A percentile compares a stretch with the other conserved stretches of the same genome.
Conservation (phyloP, 2,113 vertebrate genomes). For the Daubentonia madagascariensis region DNA sequence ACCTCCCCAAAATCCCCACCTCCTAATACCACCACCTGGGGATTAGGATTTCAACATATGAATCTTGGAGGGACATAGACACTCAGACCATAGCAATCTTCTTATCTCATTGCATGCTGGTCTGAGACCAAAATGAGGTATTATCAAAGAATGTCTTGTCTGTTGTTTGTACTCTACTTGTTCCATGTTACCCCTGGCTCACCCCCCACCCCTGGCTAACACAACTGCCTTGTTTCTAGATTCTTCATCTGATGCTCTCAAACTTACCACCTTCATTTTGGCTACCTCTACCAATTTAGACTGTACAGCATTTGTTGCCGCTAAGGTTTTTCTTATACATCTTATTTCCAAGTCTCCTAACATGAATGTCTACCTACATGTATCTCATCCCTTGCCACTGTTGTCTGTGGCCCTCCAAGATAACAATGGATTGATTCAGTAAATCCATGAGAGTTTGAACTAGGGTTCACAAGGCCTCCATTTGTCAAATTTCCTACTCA, state of each 20-base stretch:
- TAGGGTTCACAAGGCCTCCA: not conserved
- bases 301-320: not conserved
- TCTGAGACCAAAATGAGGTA: not conserved
- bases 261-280: not conserved
- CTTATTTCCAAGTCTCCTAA: not conserved
- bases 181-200: not conserved
- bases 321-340: not conserved
- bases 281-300: not conserved
- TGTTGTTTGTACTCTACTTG: not conserved
- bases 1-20: not conserved
- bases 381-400: not conserved
- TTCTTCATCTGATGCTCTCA: not conserved
- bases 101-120: not conserved
- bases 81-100: not conserved
- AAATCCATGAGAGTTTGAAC: not conserved
- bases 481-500: not conserved
- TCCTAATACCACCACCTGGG: not conserved
- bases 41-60: not conserved
- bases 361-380: not conserved
- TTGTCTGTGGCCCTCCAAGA: not conserved
- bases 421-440: not conserved
- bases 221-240: not conserved
- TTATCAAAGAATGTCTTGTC: not conserved
- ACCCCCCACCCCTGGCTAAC: not conserved
- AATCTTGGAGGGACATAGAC: not conserved